A percentile compares a stretch with the other conserved stretches of the same genome.
Conservation (phyloP, 2,888 invertebrate genomes). For the Acrocyrtus sp. region DNA sequence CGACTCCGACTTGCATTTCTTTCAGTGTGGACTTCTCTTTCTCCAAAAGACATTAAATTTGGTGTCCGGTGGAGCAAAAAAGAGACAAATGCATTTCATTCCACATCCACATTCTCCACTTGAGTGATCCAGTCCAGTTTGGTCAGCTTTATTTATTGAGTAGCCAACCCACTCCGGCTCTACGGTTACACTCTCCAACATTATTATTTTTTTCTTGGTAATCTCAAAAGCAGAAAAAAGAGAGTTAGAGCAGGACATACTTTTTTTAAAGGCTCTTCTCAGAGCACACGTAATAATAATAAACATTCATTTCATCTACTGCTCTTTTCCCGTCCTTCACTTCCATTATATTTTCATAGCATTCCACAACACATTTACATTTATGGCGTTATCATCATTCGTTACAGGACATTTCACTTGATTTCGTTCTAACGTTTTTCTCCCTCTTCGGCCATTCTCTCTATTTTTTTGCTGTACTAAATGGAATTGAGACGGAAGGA, state of each 20-base stretch:
- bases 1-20: no score
- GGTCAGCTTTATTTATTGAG: no score
- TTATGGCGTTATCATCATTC: slow-evolving; percentile 30
- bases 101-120: slow-evolving; percentile 35
- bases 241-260: no score
- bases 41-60: slow-evolving; percentile 20
- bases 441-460: no score
- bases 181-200: no score
- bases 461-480: neutral
- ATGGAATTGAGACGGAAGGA: slow-evolving; percentile 5
- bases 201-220: no score
- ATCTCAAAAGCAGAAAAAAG: no score
- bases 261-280: neutral
- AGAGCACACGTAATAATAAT: no score
- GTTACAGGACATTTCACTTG: slow-evolving; percentile 39
- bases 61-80: slow-evolving; percentile 27
- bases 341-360: slow-evolving; percentile 10
- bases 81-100: slow-evolving; percentile 31
- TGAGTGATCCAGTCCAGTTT: slow-evolving; percentile 37
- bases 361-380: slow-evolving; percentile 18
- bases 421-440: no score
- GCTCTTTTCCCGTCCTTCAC: neutral
- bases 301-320: slow-evolving; percentile 13
- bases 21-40: no score
- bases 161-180: no score